Conservation (phyloP, 2,113 vertebrate genomes). For the Serilophus lunatus region DNA sequence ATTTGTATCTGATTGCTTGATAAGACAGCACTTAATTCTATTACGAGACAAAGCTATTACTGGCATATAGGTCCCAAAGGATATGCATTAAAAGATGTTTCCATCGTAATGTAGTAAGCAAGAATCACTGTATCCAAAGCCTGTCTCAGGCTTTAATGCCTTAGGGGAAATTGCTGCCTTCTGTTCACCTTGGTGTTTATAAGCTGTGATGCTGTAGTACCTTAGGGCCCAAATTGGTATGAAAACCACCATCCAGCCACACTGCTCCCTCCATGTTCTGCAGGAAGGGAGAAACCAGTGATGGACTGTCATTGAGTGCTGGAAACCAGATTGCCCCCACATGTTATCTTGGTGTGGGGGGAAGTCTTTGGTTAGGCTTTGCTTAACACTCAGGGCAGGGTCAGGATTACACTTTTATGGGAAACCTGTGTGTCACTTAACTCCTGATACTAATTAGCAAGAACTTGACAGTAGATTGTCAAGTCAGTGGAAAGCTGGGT, state of each 20-base stretch:
- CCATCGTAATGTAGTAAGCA: not conserved
- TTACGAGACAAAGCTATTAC: constrained; percentile 7
- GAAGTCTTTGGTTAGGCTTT: not conserved
- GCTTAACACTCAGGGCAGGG: not conserved
- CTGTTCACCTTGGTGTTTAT: not conserved
- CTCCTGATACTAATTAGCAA: not conserved
- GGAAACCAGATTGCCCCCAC: not conserved
- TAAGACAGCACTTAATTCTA: constrained; percentile 1
- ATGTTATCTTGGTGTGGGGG: not conserved
- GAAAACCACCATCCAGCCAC: not conserved
- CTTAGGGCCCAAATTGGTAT: not conserved
- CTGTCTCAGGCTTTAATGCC: not conserved
- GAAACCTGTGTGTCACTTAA: not conserved
- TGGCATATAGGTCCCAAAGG: constrained; percentile 1
- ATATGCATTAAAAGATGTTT: constrained; percentile 7
- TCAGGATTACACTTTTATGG: not conserved
- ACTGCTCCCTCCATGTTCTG: not conserved
- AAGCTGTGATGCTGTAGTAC: not conserved
- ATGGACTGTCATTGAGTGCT: not conserved
- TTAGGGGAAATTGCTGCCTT: not conserved
- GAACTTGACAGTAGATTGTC: no score
- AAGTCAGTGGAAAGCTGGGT: not conserved
- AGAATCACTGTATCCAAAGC: not conserved
- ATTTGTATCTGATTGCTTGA: not conserved
- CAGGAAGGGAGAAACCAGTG: not conserved